Conservation (phyloP, 2,113 vertebrate species). For the Podiceps cristatus region DNA sequence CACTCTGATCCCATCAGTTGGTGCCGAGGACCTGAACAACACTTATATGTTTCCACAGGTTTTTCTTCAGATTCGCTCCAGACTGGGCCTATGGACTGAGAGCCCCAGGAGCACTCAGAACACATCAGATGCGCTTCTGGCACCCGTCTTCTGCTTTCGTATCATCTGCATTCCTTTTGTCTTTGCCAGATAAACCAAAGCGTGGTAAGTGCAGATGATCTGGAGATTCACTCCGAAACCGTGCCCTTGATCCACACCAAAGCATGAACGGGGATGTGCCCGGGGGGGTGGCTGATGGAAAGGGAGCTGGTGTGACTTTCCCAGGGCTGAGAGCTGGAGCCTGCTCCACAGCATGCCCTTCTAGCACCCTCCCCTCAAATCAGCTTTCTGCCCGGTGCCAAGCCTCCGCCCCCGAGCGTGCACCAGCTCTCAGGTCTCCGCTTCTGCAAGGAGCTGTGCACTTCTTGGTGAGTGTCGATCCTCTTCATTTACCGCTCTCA, state of each 20-base stretch:
- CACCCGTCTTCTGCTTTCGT: not conserved
- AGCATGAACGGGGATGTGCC: not conserved
- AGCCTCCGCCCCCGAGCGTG: not conserved
- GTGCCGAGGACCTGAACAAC: not conserved
- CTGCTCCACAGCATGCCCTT: not conserved
- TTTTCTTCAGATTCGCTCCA: not conserved
- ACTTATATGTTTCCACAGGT: not conserved
- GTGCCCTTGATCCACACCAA: not conserved
- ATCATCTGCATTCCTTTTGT: not conserved
- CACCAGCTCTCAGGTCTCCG: not conserved
- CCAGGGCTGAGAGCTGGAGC: not conserved
- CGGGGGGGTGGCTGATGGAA: not conserved
- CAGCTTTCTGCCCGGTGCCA: not conserved
- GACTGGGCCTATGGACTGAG: not conserved
- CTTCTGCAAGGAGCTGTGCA: not conserved
- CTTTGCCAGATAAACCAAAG: not conserved
- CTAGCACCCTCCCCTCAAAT: not conserved
- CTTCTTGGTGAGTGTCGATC: not conserved
- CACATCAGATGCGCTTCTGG: accelerated
- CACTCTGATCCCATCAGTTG: not conserved
- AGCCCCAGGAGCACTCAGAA: not conserved
- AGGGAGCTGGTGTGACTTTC: not conserved
- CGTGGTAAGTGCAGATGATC: not conserved
- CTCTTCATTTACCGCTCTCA: accelerated
- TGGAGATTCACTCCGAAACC: not conserved